These are phyloP conservation scores for Gibbula magus DNA, from an alignment of 2,888 invertebrate genomes.

Conservation along the genomic window DNA sequence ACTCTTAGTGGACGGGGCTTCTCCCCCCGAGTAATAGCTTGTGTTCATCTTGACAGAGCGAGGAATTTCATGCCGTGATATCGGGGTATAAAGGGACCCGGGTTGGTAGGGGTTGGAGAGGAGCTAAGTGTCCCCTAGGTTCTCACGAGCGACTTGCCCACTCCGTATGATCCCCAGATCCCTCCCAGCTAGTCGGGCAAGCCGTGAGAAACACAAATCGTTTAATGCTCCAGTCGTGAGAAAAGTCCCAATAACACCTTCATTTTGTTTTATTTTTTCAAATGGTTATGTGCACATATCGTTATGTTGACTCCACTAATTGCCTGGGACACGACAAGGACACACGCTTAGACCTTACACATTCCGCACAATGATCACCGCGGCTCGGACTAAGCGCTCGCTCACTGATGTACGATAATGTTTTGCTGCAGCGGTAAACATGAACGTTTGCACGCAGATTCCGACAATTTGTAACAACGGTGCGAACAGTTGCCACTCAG, in stretches of 20 bases:
- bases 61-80: constrained; percentile 5
- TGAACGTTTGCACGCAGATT: too few relatives aligned
- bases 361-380: neutral
- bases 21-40: neutral
- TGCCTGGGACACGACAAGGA: neutral
- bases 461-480: too few relatives aligned
- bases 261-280: constrained; percentile 18
- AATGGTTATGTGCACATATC: constrained; percentile 11
- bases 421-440: too few relatives aligned
- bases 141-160: too few relatives aligned
- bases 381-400: too few relatives aligned
- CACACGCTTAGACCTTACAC: neutral
- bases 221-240: constrained; percentile 15
- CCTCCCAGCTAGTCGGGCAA: too few relatives aligned
- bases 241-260: constrained; percentile 9
- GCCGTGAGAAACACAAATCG: constrained; percentile 20
- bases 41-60: too few relatives aligned
- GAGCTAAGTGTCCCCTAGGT: too few relatives aligned
- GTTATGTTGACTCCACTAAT: constrained; percentile 9
- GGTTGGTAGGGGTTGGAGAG: too few relatives aligned
- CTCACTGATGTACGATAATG: too few relatives aligned
- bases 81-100: neutral
- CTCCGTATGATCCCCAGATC: too few relatives aligned
- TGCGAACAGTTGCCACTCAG: too few relatives aligned
- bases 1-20: neutral